A percentile compares a stretch with the other conserved stretches of the same genome.
Conservation (phyloP, 2,797 vertebrate genomes). For the Lemur catta region DNA sequence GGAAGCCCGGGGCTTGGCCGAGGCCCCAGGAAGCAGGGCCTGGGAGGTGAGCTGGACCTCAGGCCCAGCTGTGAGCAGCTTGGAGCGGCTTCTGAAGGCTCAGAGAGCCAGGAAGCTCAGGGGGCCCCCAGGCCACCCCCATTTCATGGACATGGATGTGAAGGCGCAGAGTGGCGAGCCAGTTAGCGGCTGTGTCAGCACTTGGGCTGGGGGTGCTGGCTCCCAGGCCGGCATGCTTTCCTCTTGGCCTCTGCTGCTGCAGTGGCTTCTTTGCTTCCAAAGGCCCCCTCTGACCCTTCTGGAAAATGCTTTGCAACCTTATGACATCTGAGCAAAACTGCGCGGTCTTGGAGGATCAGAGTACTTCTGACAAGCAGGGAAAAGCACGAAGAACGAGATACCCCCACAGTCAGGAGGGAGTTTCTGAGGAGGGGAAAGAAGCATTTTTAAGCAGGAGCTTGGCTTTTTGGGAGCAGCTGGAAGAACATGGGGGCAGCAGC, state of each 20-base stretch:
- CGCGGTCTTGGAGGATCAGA: background rate
- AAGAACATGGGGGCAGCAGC: background rate
- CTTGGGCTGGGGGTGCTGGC: background rate
- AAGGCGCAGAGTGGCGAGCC: background rate
- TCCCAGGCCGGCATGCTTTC: background rate
- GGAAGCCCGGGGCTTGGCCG: constrained; percentile 56
- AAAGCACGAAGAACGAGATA: background rate
- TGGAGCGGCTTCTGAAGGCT: constrained; percentile 35
- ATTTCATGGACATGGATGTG: background rate
- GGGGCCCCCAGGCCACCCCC: background rate
- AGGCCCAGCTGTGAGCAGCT: background rate
- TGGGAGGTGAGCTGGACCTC: background rate
- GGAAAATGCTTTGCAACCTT: background rate
- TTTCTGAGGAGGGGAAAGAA: background rate
- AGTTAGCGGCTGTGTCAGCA: background rate
- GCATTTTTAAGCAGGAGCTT: background rate
- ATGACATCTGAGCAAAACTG: background rate
- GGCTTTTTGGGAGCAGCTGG: background rate
- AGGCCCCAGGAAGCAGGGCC: constrained; percentile 50
- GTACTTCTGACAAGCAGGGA: background rate
- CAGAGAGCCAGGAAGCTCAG: background rate
- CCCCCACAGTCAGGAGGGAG: background rate
- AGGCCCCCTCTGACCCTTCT: background rate
- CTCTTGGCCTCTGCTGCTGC: background rate
- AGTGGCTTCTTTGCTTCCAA: background rate